A percentile compares a stretch with the other conserved stretches of the same genome.
phyloP scores from a whole-genome alignment of 2,113 vertebrate species.

The Astur gentilis region DNA sequence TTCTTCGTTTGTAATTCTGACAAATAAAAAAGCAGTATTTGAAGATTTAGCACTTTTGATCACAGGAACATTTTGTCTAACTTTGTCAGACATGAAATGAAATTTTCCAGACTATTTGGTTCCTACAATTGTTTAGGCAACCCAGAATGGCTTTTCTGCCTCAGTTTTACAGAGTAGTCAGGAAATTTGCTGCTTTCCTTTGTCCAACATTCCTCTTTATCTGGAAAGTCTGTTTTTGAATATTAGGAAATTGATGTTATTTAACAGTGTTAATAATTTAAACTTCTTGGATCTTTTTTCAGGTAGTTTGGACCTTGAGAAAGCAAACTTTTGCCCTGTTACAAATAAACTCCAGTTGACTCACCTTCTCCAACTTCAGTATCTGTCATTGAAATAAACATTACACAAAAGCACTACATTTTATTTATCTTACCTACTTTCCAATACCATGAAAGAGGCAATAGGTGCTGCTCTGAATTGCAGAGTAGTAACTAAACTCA shows the following conservation, averaged over 20 bases:
- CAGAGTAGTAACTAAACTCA: not conserved
- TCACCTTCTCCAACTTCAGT: not conserved
- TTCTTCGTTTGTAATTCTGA: not conserved
- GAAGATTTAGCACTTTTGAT: not conserved
- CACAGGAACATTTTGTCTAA: not conserved
- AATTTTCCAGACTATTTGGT: slow-evolving; percentile 29
- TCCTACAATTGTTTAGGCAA: slow-evolving; percentile 24
- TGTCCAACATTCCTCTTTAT: not conserved
- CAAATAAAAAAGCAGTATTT: not conserved
- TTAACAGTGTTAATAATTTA: not conserved
- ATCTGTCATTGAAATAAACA: not conserved
- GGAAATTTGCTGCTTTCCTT: slow-evolving; percentile 6
- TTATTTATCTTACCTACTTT: not conserved
- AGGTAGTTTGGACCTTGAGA: not conserved
- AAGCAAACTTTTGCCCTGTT: not conserved
- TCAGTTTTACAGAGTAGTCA: not conserved
- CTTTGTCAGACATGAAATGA: not conserved
- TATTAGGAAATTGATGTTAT: not conserved
- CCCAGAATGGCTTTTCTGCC: not conserved
- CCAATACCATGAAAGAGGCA: not conserved
- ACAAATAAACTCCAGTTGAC: not conserved
- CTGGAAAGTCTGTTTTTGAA: not conserved
- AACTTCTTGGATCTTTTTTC: not conserved
- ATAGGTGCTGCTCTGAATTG: not conserved
- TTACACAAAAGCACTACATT: not conserved